These are phyloP conservation scores for Gymnopithys bicolor DNA, from an alignment of 2,797 vertebrate species.

Conservation along the genomic window DNA sequence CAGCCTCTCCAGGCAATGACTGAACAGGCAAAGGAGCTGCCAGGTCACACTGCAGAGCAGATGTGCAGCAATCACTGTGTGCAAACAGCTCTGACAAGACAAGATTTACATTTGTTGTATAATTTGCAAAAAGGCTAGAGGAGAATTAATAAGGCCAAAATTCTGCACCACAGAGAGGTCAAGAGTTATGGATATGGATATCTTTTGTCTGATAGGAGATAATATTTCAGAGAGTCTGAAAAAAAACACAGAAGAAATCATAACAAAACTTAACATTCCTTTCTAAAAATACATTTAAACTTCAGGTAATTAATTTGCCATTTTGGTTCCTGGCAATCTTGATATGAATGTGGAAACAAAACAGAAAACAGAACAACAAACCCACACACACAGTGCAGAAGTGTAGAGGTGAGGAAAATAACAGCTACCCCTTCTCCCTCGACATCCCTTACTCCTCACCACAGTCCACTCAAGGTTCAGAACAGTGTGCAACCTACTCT, in stretches of 20 bases:
- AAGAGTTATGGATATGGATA: neutral
- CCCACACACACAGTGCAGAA: neutral
- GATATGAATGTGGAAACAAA: neutral
- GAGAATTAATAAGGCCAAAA: neutral
- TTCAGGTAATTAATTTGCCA: neutral
- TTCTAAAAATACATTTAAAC: neutral
- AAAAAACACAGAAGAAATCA: neutral
- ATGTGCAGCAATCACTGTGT: neutral
- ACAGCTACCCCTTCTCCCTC: neutral
- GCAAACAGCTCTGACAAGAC: neutral
- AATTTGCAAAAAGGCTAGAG: neutral
- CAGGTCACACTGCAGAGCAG: neutral
- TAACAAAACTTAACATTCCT: fast-evolving
- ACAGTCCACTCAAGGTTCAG: neutral
- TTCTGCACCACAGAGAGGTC: neutral
- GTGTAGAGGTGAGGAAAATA: neutral
- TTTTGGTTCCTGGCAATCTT: neutral
- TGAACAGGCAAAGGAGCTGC: neutral
- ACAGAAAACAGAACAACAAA: neutral
- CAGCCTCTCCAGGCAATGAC: neutral
- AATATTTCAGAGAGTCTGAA: neutral
- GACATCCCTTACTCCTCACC: neutral
- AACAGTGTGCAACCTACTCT: neutral
- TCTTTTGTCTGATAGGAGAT: neutral
- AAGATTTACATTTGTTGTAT: neutral